phyloP scores from a whole-genome alignment of 2,888 invertebrate species.

The Drosophila phalerata region DNA sequence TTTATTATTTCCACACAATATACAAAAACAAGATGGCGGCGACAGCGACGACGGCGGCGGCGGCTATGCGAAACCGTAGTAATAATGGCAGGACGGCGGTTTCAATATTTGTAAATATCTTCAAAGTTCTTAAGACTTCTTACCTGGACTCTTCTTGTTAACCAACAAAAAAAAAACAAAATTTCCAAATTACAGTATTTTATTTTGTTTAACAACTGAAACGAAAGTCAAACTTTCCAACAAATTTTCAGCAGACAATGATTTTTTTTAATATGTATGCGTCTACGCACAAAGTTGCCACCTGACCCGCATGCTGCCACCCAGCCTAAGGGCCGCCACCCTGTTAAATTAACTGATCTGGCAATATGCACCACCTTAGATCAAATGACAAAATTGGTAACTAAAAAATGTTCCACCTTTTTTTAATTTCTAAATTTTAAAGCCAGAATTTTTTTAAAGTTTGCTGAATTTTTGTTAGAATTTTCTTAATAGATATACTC shows the following conservation, averaged over 20 bases:
- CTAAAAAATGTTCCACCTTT: too few relatives aligned
- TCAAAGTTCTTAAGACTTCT: constrained; percentile 51
- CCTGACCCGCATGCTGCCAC: too few relatives aligned
- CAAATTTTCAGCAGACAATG: constrained; percentile 24
- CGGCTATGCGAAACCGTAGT: constrained; percentile 46
- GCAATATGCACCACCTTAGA: too few relatives aligned
- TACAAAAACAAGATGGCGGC: constrained; percentile 72
- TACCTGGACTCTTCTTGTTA: constrained; percentile 55
- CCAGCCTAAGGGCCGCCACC: too few relatives aligned
- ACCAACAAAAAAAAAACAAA: constrained; percentile 43
- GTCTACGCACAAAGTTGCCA: too few relatives aligned
- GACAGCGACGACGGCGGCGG: constrained; percentile 53
- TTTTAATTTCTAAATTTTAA: too few relatives aligned
- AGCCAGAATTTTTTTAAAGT: too few relatives aligned
- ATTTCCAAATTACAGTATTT: constrained; percentile 8
- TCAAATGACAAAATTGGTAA: too few relatives aligned
- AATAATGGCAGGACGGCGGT: constrained; percentile 45
- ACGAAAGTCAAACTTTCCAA: constrained; percentile 14
- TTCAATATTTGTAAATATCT: constrained; percentile 32
- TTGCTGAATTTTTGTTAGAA: too few relatives aligned
- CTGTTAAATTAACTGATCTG: too few relatives aligned
- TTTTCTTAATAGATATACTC: too few relatives aligned
- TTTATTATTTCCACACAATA: constrained; percentile 48
- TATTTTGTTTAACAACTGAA: constrained; percentile 9
- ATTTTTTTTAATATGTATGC: constrained; percentile 46